Conservation (phyloP, 2,797 vertebrate genomes). For the Fringilla coelebs region DNA sequence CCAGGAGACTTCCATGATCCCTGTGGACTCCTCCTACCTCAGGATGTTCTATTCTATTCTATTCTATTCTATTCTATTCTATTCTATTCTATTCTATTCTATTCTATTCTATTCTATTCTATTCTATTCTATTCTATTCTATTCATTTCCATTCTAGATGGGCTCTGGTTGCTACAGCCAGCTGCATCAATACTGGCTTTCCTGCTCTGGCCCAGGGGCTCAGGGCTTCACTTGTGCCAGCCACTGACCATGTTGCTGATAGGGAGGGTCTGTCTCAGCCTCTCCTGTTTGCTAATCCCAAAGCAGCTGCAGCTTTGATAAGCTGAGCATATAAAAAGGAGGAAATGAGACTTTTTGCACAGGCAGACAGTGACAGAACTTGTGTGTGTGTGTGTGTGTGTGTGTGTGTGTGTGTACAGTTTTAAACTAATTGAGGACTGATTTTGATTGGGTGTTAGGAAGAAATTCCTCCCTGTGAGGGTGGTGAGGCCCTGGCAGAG, state of each 20-base stretch:
- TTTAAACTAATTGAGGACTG: neutral
- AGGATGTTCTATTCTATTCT: neutral
- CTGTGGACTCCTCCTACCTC: neutral
- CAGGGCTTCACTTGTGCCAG: neutral
- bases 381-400: no score
- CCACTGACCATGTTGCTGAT: rapidly evolving
- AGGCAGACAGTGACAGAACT: neutral
- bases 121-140: neutral
- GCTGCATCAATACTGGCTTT: neutral
- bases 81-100: neutral
- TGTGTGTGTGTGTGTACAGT: no score
- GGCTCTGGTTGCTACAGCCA: neutral
- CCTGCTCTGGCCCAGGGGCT: neutral
- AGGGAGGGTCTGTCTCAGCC: neutral
- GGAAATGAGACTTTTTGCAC: neutral
- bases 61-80: neutral
- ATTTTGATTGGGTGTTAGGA: neutral
- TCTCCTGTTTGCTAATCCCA: neutral
- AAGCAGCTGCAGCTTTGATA: neutral
- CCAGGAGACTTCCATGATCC: neutral
- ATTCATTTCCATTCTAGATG: neutral
- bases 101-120: neutral
- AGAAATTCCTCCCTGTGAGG: neutral
- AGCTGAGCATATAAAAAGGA: neutral
- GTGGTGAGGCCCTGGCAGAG: neutral